Base-by-base conservation (phyloP, 1,140 invertebrate species). In the Harpegnathos saltator region DNA sequence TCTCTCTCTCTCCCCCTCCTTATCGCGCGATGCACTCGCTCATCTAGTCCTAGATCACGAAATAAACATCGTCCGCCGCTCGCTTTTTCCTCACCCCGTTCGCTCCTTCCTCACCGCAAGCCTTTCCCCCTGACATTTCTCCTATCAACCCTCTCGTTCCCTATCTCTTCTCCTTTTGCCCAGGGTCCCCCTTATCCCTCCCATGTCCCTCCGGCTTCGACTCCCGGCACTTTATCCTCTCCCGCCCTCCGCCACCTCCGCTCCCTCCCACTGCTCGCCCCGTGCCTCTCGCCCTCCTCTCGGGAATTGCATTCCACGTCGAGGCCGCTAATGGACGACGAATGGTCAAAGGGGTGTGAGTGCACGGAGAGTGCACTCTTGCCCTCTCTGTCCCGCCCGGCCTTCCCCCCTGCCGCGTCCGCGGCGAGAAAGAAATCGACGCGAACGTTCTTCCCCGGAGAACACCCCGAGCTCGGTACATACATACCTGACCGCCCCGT, bases 311-410 rank as follows among this genome's bases (percentile, higher is more conserved):
- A 88, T 88, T 88, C 86, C 86, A 85, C 69, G 77, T 62, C 73
- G 78, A 29, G 75, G 56, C 62, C 85, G 86, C 84, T 87, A 87
- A 87, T 87, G 86, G 84, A 87, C 78, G 80, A 73, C 86, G 86
- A 87, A 85, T 85, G 85, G 72, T 58, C 82, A 48, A 81, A 50
- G 56, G 61, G 85, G 73, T 83, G 74, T 80, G 81, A 88, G 84
- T 87, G 78, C 69, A 77, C 62, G 77, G 65, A 66, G 74, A 85
- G 84, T 87, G 80, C 80, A 78, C 85, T 87, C 83, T 85, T 71
- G 66, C 66, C 74, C 81, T 85, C 58, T 72, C 73, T 48, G 15
- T 56, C 26, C n/a, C 59, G 24, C 7, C n/a, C 61, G 50, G 59
- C 14, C 52, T 56, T 69, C 22, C 44, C 62, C 38, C 65, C 22